Percentiles rank a stretch among this genome's conserved stretches.
Evolutionary conservation across 2,888 invertebrate species (phyloP).

Genomic region (Hoplodrina ambigua): DNA sequence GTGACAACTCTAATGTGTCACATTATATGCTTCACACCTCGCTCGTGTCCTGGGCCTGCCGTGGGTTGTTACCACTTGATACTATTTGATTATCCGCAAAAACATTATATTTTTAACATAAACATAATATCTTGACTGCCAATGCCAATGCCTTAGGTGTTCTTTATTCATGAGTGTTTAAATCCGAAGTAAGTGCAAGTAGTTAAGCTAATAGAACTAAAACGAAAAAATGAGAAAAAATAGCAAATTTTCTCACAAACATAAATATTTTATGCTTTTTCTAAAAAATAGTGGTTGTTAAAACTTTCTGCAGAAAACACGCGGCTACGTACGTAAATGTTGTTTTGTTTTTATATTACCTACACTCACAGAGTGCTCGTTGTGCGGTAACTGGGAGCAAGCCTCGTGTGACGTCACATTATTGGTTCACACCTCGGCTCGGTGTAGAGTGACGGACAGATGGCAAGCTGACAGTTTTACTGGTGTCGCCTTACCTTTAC

Average conservation of each 20-base stretch:
- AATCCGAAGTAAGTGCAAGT: too few species aligned
- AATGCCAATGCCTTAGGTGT: too few species aligned
- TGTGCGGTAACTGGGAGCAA: slow-evolving; percentile 20
- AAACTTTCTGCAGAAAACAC: not conserved
- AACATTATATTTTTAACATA: not conserved
- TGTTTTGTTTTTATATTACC: slow-evolving; percentile 16
- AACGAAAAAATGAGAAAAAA: too few species aligned
- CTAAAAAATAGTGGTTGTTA: not conserved
- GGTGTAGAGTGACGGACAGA: slow-evolving; percentile 59
- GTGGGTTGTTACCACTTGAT: slow-evolving; percentile 29
- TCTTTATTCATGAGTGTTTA: too few species aligned
- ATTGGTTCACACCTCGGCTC: slow-evolving; percentile 62
- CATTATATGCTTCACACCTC: slow-evolving; percentile 66
- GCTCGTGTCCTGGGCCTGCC: slow-evolving; percentile 4
- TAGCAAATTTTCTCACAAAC: too few species aligned
- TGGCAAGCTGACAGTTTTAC: slow-evolving; percentile 37
- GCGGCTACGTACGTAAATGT: not conserved
- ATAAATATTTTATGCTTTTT: not conserved
- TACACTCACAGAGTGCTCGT: not conserved
- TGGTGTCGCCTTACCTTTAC: slow-evolving; percentile 41
- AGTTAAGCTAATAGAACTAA: too few species aligned
- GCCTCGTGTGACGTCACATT: slow-evolving; percentile 54
- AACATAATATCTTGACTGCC: too few species aligned
- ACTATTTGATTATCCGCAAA: not conserved
- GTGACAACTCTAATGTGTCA: slow-evolving; percentile 52